Base-by-base conservation (phyloP, 2,113 vertebrate genomes). In the Axis porcinus region DNA sequence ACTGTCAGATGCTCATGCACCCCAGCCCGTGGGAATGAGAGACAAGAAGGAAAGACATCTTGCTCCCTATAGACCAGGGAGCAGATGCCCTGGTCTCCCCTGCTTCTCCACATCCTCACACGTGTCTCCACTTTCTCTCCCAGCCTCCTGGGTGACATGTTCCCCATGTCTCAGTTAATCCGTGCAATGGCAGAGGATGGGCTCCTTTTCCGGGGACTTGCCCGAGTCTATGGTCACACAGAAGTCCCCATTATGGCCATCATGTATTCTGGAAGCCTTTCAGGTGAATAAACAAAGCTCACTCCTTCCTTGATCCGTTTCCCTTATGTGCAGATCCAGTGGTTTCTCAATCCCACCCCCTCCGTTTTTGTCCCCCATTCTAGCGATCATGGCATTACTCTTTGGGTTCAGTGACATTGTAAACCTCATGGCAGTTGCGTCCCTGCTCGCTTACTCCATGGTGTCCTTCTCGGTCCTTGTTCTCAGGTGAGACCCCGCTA, bases 121-220 rank as follows among this genome's bases (percentile, higher is more conserved):
- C 2, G 1, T 23, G 5, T 40, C 10, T 45, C 16, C 5, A 19
- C 67, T 94, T 36, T 97, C 55, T 76, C 6, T 0, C 10, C 52
- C 97, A 99, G 99, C 97, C 99, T 99, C 95, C 98, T 99, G 33
- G 99, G 99, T 58, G 99, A 99, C 74, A 99, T 99, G 99, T 99
- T 99, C 96, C 99, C 99, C 2, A 99, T 99, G 99, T 99, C 99
- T 10, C 99, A 99, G 0, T 99, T 99, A 33, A 99, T 99, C 97
- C 99, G 99, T 3, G 99, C 99, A 78, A 99, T 99, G 99, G 99
- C 99, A 0, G 99, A 99, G 86, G 99, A 99, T 0, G 99, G 99
- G 3, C 99, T 99, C 94, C 99, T 99, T 82, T 99, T 99, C 98
- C 98, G 98, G 15, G 76, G n/a, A n/a, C 98, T 99, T 40, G 99